Percentiles rank a stretch among this genome's conserved stretches.
phyloP scores from a whole-genome alignment of 2,888 invertebrate genomes.

The Deilephila porcellus region DNA sequence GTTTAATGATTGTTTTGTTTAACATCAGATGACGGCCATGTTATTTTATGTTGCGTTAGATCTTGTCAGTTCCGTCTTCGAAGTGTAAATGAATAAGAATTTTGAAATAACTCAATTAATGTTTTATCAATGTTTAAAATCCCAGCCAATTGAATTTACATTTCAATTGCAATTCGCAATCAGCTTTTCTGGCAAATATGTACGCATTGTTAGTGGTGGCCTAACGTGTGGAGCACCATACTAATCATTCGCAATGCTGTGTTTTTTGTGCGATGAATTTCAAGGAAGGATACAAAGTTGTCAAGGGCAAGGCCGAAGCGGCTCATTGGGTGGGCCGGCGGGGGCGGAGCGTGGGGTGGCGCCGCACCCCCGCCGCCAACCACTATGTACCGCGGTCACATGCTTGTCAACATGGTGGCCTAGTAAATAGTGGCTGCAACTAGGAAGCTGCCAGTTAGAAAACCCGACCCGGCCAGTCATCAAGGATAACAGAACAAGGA shows the following conservation, averaged over 20 bases:
- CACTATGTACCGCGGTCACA: slow-evolving; percentile 10
- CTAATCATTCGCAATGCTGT: slow-evolving; percentile 51
- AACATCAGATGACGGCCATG: background rate
- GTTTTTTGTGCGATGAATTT: slow-evolving; percentile 45
- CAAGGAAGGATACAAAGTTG: slow-evolving; percentile 46
- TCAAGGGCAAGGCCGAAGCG: slow-evolving; percentile 49
- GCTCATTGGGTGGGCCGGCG: slow-evolving; percentile 57
- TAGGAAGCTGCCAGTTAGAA: background rate
- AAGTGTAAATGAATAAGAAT: background rate
- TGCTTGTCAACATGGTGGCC: no score
- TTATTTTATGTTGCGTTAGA: background rate
- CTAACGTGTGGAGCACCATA: slow-evolving; percentile 28
- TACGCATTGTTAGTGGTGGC: background rate
- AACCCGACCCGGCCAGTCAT: background rate
- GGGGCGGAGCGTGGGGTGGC: slow-evolving; percentile 57
- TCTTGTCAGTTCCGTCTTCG: background rate
- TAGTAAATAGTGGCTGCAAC: no score
- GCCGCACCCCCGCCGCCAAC: slow-evolving; percentile 28
- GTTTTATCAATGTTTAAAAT: background rate
- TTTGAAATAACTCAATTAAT: background rate
- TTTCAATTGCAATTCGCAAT: slow-evolving; percentile 26
- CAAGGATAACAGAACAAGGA: slow-evolving; percentile 29
- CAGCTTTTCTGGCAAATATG: slow-evolving; percentile 1
- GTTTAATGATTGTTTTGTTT: background rate
- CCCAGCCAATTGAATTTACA: slow-evolving; percentile 5